phyloP scores from a whole-genome alignment of 1,140 invertebrate species.

The Chrysopa pallens region DNA sequence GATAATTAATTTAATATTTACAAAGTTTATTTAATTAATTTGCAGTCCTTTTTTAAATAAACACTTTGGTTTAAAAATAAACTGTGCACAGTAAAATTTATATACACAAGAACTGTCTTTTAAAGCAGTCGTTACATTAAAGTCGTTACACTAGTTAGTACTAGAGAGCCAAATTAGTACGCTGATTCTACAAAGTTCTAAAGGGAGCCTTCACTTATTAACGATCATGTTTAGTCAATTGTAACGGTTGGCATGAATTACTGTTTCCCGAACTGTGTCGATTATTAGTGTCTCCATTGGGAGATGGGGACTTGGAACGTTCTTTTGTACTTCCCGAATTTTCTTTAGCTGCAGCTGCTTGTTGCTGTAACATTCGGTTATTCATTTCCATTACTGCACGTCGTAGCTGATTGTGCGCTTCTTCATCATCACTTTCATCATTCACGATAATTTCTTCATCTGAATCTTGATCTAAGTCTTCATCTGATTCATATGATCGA shows the following conservation, averaged over 20 bases:
- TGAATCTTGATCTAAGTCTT: slow-evolving; percentile 33
- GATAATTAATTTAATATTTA: too few species aligned
- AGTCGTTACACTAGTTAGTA: too few species aligned
- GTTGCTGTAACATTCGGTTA: slow-evolving; percentile 5
- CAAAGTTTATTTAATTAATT: too few species aligned
- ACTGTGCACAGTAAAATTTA: too few species aligned
- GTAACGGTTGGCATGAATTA: slow-evolving; percentile 16
- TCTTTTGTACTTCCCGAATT: too few species aligned
- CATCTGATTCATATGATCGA: slow-evolving; percentile 24
- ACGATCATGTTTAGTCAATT: slow-evolving; percentile 21
- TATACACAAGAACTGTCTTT: too few species aligned
- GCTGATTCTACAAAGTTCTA: background rate
- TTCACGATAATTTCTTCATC: slow-evolving; percentile 57
- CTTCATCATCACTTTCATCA: slow-evolving; percentile 36
- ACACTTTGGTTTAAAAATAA: too few species aligned
- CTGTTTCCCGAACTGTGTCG: background rate
- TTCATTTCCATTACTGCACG: slow-evolving; percentile 5
- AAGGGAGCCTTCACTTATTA: slow-evolving; percentile 7
- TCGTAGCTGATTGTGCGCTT: background rate
- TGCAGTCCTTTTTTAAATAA: too few species aligned
- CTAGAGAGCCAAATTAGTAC: too few species aligned
- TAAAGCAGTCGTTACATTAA: too few species aligned
- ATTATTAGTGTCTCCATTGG: slow-evolving; percentile 7
- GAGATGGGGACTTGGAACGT: slow-evolving; percentile 16
- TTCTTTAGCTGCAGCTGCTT: too few species aligned